These are phyloP conservation scores for Thyatira batis DNA, from an alignment of 2,888 invertebrate genomes.

Conservation along the genomic window DNA sequence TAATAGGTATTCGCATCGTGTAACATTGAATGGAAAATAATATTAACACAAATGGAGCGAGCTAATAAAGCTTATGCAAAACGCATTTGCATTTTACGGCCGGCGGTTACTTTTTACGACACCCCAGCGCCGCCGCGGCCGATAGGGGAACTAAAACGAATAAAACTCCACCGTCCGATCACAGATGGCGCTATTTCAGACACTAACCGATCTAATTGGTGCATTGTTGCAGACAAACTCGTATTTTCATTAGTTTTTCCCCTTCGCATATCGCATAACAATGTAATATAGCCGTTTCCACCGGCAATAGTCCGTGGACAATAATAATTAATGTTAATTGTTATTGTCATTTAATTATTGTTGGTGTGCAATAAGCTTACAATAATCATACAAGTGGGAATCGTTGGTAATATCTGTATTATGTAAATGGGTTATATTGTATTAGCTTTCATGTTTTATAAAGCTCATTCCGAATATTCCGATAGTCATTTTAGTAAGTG, in stretches of 20 bases:
- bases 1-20: slow-evolving; percentile 2
- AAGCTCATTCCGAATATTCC: too few species aligned
- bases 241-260: slow-evolving; percentile 63
- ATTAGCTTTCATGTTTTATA: slow-evolving; percentile 1
- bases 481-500: too few species aligned
- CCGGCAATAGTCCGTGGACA: slow-evolving; percentile 17
- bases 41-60: neutral
- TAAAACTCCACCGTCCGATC: slow-evolving; percentile 37
- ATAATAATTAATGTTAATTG: slow-evolving; percentile 54
- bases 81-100: slow-evolving; percentile 23
- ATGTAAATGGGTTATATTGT: slow-evolving; percentile 44
- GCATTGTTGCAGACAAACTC: slow-evolving; percentile 42
- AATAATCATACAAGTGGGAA: neutral
- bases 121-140: slow-evolving; percentile 36
- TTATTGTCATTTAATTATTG: slow-evolving; percentile 54
- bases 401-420: slow-evolving; percentile 46
- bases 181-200: slow-evolving; percentile 63
- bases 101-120: slow-evolving; percentile 5
- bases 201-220: slow-evolving; percentile 48
- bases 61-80: slow-evolving; percentile 24
- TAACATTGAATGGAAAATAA: neutral
- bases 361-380: slow-evolving; percentile 35
- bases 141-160: slow-evolving; percentile 52
- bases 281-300: slow-evolving; percentile 28
- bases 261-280: slow-evolving; percentile 29